Evolutionary conservation across 2,113 vertebrate species (phyloP).

Genomic region (Scytalopus superciliaris): DNA sequence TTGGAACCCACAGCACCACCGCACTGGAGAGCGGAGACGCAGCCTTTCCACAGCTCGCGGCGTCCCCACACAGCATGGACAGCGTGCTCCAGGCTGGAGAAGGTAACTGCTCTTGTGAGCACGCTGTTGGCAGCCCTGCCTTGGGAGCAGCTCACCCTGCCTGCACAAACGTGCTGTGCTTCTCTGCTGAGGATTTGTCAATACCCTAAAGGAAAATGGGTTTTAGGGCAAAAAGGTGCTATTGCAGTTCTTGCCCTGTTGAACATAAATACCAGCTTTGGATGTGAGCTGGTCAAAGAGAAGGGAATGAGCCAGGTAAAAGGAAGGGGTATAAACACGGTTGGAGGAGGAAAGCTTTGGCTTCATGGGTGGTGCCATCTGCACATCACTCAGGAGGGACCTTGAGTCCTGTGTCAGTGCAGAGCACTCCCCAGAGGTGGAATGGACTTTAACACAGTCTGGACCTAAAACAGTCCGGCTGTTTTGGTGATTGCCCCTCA

Average conservation of each 20-base stretch:
- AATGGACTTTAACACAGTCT: not conserved
- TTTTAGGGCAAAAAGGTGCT: not conserved
- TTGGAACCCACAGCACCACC: slow-evolving; percentile 73
- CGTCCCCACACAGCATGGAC: slow-evolving; percentile 95
- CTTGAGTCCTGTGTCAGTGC: not conserved
- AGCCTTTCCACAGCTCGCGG: slow-evolving; percentile 85
- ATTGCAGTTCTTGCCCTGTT: not conserved
- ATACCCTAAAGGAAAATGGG: not conserved
- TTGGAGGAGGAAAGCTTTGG: not conserved
- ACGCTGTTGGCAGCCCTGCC: fast-evolving
- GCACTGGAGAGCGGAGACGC: slow-evolving; percentile 85
- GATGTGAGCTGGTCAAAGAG: not conserved
- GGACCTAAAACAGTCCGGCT: not conserved
- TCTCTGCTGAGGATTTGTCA: not conserved
- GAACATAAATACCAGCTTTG: not conserved
- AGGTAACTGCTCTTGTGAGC: slow-evolving; percentile 61
- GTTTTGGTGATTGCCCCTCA: not conserved
- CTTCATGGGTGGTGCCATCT: not conserved
- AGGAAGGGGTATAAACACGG: not conserved
- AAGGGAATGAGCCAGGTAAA: not conserved
- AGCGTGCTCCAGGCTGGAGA: slow-evolving; percentile 89
- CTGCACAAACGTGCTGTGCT: not conserved
- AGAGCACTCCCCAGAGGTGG: no score
- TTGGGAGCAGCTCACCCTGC: not conserved
- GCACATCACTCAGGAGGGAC: not conserved